Conservation (phyloP, 2,888 invertebrate genomes). For the Drosophila flavopinicola region DNA sequence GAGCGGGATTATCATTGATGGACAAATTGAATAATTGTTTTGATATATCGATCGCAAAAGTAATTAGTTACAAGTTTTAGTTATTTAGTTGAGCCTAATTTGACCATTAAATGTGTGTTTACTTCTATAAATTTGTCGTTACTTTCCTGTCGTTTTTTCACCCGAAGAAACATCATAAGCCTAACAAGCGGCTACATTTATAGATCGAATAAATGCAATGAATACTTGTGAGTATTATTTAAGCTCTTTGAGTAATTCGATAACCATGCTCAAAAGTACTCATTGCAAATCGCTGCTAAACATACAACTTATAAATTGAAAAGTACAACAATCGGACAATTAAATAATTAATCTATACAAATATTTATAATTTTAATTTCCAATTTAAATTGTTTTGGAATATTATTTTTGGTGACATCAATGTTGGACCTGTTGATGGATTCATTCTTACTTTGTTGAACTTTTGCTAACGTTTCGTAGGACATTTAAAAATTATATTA, state of each 20-base stretch:
- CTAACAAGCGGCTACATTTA: constrained; percentile 16
- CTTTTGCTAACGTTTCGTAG: constrained; percentile 78
- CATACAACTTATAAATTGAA: neutral
- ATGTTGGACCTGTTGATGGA: constrained; percentile 47
- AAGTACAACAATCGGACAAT: constrained; percentile 27
- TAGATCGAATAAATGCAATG: constrained; percentile 7
- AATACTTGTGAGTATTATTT: constrained; percentile 8
- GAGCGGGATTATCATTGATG: constrained; percentile 34
- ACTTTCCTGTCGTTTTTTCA: constrained; percentile 20
- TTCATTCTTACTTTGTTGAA: constrained; percentile 70
- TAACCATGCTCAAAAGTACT: constrained; percentile 1
- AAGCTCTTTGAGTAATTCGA: too few relatives aligned
- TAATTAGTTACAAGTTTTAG: constrained; percentile 49
- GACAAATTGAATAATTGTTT: constrained; percentile 21
- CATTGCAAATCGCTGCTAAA: constrained; percentile 14
- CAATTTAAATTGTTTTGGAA: constrained; percentile 14
- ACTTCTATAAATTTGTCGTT: constrained; percentile 34
- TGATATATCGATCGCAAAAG: constrained; percentile 29
- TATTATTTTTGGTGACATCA: constrained; percentile 36
- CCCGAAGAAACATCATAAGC: constrained; percentile 19
- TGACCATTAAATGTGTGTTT: constrained; percentile 41
- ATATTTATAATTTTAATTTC: constrained; percentile 15
- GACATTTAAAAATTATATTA: constrained; percentile 64
- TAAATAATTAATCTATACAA: constrained; percentile 26
- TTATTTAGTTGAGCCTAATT: constrained; percentile 40